Percentiles rank a stretch among this genome's conserved stretches.
Evolutionary conservation across 2,113 vertebrate species (phyloP).

Genomic region (Crotalus helleri): DNA sequence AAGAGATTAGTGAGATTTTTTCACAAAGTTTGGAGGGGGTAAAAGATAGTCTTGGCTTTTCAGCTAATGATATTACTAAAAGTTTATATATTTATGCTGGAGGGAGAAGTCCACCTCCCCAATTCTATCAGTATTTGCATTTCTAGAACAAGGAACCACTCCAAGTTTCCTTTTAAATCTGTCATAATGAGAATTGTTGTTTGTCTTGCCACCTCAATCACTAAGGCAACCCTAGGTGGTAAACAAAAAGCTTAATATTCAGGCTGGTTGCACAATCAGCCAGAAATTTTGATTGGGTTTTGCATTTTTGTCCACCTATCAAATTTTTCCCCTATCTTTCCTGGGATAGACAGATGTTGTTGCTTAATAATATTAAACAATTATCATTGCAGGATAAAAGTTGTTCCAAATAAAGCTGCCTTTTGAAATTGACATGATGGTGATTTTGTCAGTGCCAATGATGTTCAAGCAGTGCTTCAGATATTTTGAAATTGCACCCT

Average conservation of each 20-base stretch:
- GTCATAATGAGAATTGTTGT: background rate
- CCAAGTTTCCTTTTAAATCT: background rate
- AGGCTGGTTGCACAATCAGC: background rate
- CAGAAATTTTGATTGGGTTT: background rate
- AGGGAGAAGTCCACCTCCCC: background rate
- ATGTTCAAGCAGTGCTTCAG: background rate
- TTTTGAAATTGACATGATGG: background rate
- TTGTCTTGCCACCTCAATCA: background rate
- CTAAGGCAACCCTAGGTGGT: background rate
- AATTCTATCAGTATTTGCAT: background rate
- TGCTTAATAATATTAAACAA: background rate
- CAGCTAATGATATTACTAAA: background rate
- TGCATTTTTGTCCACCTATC: background rate
- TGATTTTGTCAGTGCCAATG: background rate
- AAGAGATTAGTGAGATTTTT: constrained; percentile 49
- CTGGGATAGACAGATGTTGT: background rate
- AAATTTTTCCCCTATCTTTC: background rate
- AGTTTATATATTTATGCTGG: constrained; percentile 8
- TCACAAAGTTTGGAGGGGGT: constrained; percentile 47
- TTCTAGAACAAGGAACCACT: background rate
- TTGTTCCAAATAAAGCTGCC: background rate
- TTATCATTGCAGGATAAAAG: background rate
- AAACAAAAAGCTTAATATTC: background rate
- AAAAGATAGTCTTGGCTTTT: constrained; percentile 15
- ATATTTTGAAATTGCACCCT: background rate